phyloP scores from a whole-genome alignment of 2,888 invertebrate species.

The Campoletis raptor region DNA sequence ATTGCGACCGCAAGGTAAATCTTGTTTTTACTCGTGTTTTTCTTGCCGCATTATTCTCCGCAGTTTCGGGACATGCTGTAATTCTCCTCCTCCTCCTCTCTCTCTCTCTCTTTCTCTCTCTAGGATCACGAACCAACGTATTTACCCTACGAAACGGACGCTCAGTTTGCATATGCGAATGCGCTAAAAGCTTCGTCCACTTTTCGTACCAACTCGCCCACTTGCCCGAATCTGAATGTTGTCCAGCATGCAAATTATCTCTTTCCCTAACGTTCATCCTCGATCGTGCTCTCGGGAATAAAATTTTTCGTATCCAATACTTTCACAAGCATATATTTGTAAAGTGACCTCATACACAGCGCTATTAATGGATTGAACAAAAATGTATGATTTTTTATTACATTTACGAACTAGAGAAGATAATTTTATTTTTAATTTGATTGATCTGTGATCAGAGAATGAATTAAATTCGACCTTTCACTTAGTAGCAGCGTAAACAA shows the following conservation, averaged over 20 bases:
- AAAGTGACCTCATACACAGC: not conserved
- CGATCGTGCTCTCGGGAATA: slow-evolving; percentile 14
- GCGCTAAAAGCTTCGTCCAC: slow-evolving; percentile 49
- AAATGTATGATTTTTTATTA: not conserved
- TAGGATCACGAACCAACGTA: slow-evolving; percentile 42
- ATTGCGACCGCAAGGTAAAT: slow-evolving; percentile 61
- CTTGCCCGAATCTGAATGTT: slow-evolving; percentile 36
- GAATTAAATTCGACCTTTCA: not conserved
- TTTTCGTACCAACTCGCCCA: slow-evolving; percentile 44
- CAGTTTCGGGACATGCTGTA: slow-evolving; percentile 34
- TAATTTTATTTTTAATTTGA: not conserved
- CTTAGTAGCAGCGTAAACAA: not conserved
- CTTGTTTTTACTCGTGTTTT: slow-evolving; percentile 61
- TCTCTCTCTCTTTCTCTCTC: slow-evolving; percentile 16
- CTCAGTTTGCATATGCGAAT: slow-evolving; percentile 62
- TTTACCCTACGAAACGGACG: slow-evolving; percentile 63
- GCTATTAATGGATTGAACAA: not conserved
- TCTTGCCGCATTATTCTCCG: slow-evolving; percentile 55
- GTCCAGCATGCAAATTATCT: slow-evolving; percentile 28
- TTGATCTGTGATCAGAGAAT: not conserved
- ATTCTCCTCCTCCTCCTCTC: not conserved
- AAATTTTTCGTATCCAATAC: slow-evolving; percentile 9
- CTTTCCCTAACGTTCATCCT: slow-evolving; percentile 1
- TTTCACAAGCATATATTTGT: not conserved
- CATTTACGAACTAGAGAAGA: not conserved